Conservation (phyloP, 1,140 invertebrate species). For the Drosophila sulfurigaster region DNA sequence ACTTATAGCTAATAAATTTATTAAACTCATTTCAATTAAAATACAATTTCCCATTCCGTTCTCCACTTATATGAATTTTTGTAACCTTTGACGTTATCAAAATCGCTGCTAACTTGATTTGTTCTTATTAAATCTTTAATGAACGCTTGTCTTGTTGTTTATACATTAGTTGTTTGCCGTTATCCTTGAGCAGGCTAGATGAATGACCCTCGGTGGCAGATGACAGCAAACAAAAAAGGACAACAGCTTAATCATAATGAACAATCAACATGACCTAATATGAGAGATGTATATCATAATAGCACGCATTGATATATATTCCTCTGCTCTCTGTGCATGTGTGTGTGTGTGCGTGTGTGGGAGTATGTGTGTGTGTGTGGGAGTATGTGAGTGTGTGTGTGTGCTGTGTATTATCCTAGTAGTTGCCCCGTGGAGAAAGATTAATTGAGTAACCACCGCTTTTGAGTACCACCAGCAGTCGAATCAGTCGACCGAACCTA, state of each 20-base stretch:
- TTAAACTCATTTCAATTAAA: too few species aligned
- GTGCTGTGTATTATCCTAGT: neutral
- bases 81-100: too few species aligned
- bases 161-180: too few species aligned
- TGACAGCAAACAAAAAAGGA: too few species aligned
- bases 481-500: conserved; percentile 6
- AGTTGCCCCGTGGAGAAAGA: neutral
- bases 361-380: neutral
- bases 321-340: too few species aligned
- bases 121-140: too few species aligned
- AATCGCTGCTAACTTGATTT: too few species aligned
- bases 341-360: neutral
- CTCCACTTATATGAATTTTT: too few species aligned
- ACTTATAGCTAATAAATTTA: too few species aligned
- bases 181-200: neutral
- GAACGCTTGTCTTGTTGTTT: too few species aligned
- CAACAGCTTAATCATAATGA: conserved; percentile 1
- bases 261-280: neutral
- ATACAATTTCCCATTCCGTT: too few species aligned
- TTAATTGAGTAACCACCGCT: conserved; percentile 29
- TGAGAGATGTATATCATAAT: neutral
- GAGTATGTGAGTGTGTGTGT: neutral
- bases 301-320: neutral
- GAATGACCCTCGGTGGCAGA: neutral
- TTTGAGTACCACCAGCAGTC: conserved; percentile 29